A percentile compares a stretch with the other conserved stretches of the same genome.
These are phyloP conservation scores for Cephonodes hylas DNA, from an alignment of 2,888 invertebrate species.

Conservation along the genomic window DNA sequence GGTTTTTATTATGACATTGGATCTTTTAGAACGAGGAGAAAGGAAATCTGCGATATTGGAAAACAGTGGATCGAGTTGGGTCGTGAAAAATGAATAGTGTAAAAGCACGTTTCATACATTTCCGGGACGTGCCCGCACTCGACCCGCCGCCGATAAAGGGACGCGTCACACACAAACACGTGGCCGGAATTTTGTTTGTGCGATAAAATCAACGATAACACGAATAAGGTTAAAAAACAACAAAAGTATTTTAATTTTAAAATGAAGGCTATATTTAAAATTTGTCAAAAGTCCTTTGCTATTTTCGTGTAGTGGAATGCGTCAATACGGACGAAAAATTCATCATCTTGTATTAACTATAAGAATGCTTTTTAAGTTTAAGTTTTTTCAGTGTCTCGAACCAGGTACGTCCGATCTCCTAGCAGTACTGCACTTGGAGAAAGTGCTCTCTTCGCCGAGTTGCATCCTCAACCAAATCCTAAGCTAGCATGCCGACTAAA, in stretches of 20 bases:
- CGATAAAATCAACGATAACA: not conserved
- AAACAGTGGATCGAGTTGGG: constrained; percentile 34
- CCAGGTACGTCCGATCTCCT: too few species aligned
- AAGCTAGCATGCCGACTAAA: too few species aligned
- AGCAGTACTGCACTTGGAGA: too few species aligned
- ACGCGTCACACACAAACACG: not conserved
- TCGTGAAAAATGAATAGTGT: constrained; percentile 30
- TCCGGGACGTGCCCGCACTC: not conserved
- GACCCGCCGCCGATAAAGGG: not conserved
- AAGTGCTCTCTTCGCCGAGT: too few species aligned
- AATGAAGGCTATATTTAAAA: too few species aligned
- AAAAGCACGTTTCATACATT: constrained; percentile 18
- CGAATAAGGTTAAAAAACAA: not conserved
- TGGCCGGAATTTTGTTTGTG: not conserved
- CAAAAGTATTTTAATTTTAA: not conserved
- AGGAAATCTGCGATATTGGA: constrained; percentile 30
- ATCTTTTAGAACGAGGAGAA: constrained; percentile 23
- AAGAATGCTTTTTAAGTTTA: too few species aligned
- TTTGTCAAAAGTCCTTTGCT: too few species aligned
- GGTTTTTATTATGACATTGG: constrained; percentile 26
- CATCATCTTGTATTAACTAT: too few species aligned
- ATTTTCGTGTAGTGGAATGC: too few species aligned
- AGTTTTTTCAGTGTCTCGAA: too few species aligned
- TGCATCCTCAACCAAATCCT: too few species aligned
- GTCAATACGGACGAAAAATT: too few species aligned